Evolutionary conservation across 1,140 invertebrate genomes (phyloP).

Genomic region (Heliconius melpomene): DNA sequence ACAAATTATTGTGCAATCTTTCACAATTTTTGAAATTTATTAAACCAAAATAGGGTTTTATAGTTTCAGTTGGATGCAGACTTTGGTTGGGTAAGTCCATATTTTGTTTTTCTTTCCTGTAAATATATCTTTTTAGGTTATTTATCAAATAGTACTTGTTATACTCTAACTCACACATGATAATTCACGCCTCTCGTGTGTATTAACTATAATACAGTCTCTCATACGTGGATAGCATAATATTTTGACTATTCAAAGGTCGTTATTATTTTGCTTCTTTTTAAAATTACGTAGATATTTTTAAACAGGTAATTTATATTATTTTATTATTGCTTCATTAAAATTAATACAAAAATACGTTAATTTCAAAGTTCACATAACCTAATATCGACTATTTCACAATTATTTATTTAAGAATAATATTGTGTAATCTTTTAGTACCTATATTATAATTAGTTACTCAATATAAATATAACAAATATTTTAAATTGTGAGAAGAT

Average conservation of each 20-base stretch:
- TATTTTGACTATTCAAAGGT: not conserved
- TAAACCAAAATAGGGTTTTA: not conserved
- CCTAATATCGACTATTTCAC: not conserved
- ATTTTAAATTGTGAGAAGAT: not conserved
- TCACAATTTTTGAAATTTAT: slow-evolving; percentile 13
- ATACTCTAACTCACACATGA: not conserved
- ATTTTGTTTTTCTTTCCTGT: not conserved
- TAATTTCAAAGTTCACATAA: not conserved
- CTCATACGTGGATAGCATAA: not conserved
- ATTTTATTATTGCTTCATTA: not conserved
- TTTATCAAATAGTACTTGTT: not conserved
- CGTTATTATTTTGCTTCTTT: not conserved
- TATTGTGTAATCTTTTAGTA: not conserved
- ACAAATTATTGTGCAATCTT: slow-evolving; percentile 26
- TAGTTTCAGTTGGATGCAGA: not conserved
- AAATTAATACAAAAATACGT: not conserved
- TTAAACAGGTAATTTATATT: not conserved
- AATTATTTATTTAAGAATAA: not conserved
- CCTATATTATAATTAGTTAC: not conserved
- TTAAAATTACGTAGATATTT: not conserved
- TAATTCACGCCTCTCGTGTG: not conserved
- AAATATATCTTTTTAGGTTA: not conserved
- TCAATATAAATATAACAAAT: not conserved
- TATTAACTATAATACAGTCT: not conserved
- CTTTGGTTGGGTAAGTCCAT: not conserved